Conservation (phyloP, 2,113 vertebrate genomes). For the rat (Rattus norvegicus) region DNA sequence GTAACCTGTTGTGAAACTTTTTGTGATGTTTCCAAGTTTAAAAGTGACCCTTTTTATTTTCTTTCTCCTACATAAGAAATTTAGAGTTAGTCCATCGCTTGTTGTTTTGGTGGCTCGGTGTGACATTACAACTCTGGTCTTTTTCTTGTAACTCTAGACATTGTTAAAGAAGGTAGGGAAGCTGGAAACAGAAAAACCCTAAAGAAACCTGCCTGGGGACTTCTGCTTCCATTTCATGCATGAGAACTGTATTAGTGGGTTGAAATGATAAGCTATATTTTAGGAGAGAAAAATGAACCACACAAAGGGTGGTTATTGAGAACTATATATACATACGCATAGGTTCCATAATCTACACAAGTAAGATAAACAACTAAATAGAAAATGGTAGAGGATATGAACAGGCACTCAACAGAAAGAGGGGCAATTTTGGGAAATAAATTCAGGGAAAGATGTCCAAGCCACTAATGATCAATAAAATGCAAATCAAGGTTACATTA, state of each 20-base stretch:
- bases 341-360: background rate
- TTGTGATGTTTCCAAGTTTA: constrained; percentile 21
- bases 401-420: background rate
- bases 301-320: background rate
- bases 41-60: background rate
- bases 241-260: background rate
- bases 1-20: background rate
- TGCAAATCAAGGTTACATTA: background rate
- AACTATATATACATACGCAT: too few relatives aligned
- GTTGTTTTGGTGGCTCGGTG: background rate
- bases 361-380: constrained; percentile 25
- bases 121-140: background rate
- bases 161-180: background rate
- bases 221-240: background rate
- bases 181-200: background rate
- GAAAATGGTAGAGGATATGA: background rate
- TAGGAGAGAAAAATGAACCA: background rate
- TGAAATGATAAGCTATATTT: background rate
- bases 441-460: constrained; percentile 16
- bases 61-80: background rate
- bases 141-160: background rate
- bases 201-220: background rate
- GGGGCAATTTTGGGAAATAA: background rate
- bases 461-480: background rate
- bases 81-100: background rate